phyloP scores from a whole-genome alignment of 2,113 vertebrate species.

The Reinhardtius hippoglossoides region DNA sequence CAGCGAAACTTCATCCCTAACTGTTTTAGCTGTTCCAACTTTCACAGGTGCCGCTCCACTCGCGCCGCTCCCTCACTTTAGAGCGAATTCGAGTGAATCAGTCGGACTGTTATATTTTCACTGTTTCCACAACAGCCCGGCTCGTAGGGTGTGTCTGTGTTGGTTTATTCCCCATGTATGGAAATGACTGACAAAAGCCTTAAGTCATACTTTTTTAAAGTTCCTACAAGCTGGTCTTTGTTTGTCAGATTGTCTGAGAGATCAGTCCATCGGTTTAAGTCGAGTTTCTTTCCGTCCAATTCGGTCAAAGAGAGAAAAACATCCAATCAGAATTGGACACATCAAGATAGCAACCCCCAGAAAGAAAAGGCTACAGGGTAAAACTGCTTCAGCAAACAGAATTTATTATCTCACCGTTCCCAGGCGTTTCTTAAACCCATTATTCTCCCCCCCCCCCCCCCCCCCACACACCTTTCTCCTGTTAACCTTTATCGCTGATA shows the following conservation, averaged over 20 bases:
- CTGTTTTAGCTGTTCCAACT: conserved; percentile 1
- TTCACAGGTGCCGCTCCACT: conserved; percentile 32
- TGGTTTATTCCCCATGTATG: conserved; percentile 2
- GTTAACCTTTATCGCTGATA: conserved; percentile 30
- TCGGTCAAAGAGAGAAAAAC: background rate
- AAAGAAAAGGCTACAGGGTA: background rate
- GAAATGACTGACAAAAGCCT: conserved; percentile 10
- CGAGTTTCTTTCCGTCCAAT: background rate
- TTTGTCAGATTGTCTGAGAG: conserved; percentile 7
- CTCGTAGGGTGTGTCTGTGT: conserved; percentile 9
- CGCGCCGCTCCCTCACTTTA: conserved; percentile 6
- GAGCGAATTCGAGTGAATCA: conserved; percentile 32
- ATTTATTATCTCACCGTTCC: background rate
- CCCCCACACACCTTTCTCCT: background rate
- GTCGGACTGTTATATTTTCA: conserved; percentile 58
- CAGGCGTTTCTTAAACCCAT: conserved; percentile 21
- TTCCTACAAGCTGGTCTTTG: conserved; percentile 7
- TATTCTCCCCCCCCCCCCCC: conserved; percentile 1
- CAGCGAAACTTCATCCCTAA: background rate
- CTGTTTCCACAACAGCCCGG: conserved; percentile 40
- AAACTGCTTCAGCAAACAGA: conserved; percentile 1
- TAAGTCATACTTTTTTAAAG: conserved; percentile 1
- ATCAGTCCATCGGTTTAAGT: background rate
- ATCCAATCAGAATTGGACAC: background rate
- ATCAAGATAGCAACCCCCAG: background rate